Percentiles rank a stretch among this genome's conserved stretches.
These are phyloP conservation scores for Reticulitermes speratus DNA, from an alignment of 1,140 invertebrate genomes.

Conservation along the genomic window DNA sequence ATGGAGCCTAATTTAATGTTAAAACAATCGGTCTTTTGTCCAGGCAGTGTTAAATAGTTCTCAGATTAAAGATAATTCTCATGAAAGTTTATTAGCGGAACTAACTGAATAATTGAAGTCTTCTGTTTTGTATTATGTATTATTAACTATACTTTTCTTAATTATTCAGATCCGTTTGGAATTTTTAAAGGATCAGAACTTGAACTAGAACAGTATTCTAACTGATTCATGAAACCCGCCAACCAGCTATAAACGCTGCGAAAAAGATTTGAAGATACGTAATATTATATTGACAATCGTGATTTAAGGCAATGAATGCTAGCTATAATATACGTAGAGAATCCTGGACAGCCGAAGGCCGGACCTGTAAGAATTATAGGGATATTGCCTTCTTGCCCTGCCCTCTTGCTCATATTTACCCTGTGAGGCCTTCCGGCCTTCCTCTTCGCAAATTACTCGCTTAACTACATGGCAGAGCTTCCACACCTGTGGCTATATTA, in stretches of 20 bases:
- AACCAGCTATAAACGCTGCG: neutral
- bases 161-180: too few species aligned
- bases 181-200: too few species aligned
- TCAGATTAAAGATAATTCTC: too few species aligned
- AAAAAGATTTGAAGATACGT: neutral
- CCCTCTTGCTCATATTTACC: conserved; percentile 4
- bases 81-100: too few species aligned
- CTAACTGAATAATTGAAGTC: too few species aligned
- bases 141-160: too few species aligned
- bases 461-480: neutral
- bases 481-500: neutral
- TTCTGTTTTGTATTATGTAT: too few species aligned
- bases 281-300: neutral
- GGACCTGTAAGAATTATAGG: neutral
- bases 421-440: neutral
- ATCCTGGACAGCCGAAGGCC: neutral
- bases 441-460: neutral
- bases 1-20: too few species aligned
- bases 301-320: neutral
- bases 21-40: too few species aligned
- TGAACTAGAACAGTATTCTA: too few species aligned
- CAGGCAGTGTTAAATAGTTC: too few species aligned
- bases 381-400: neutral
- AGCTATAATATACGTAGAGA: neutral
- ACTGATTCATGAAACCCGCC: neutral